Evolutionary conservation across 2,797 vertebrate genomes (phyloP), one percentile per base, ranked within the genome.

Genomic region (Zenarchopterus dispar): DNA sequence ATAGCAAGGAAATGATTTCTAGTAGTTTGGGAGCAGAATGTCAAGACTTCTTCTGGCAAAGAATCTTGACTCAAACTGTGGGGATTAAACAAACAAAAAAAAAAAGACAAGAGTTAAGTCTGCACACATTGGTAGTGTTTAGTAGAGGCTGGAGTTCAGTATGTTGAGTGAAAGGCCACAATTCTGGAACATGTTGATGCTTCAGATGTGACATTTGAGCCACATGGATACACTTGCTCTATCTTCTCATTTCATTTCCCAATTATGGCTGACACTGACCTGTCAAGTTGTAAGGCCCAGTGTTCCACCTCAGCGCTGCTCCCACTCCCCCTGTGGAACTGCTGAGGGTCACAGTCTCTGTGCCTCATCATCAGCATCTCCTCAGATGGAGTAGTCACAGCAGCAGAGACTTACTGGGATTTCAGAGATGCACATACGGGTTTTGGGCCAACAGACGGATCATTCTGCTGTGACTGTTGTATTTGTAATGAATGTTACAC

Each of bases 241-340:
- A 48, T 63, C 65, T 11, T 75, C 58, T 75, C 46, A 71, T 82
- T 75, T 74, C 28, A 48, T 77, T 50, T 59, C 56, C 55, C 56
- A 49, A 55, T 73, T 61, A 62, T 52, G 53, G 52, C 68, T 60
- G 67, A 78, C 67, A 36, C 48, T 67, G 70, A 72, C 70, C 61
- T 72, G 69, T 75, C 68, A 44, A 57, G 45, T 28, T 78, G 44
- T 47, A 18, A 43, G 67, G 69, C 48, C 54, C 54, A 75, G 46
- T 57, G 76, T 83, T 77, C 63, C 76, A 74, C 66, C 58, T 79
- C 72, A 69, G 56, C 62, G 78, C 70, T 50, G 52, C 8, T 70
- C 23, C 13, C 23, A 23, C 56, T 39, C 23, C 65, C 69, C 70
- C 49, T 0, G 47, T 73, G 51, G 43, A 72, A 61, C 43, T 51